phyloP scores from a whole-genome alignment of 2,797 vertebrate genomes.

The Loris lydekkerianus region DNA sequence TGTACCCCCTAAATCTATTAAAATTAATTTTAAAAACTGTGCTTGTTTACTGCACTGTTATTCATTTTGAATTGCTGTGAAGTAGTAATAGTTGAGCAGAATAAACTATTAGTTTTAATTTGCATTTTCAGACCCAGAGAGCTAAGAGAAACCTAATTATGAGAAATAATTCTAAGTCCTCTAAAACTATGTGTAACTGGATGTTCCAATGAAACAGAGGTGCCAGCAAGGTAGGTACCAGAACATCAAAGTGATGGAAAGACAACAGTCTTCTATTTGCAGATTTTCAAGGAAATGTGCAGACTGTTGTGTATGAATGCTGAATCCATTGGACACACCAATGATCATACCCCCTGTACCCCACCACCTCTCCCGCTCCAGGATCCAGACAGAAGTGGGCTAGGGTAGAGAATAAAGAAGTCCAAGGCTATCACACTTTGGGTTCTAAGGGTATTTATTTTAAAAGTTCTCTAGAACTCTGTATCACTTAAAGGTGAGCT shows the following conservation, averaged over 20 bases:
- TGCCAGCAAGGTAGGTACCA: not conserved
- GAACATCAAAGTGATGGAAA: not conserved
- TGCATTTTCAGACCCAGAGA: not conserved
- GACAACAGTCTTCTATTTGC: too few species aligned
- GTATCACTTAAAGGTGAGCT: not conserved
- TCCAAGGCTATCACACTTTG: too few species aligned
- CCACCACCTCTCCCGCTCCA: not conserved
- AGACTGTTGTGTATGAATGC: not conserved
- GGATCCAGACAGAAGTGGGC: not conserved
- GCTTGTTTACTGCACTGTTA: not conserved
- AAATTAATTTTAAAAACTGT: not conserved
- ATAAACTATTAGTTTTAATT: not conserved
- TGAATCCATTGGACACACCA: not conserved
- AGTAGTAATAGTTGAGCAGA: not conserved
- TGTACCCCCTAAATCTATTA: not conserved
- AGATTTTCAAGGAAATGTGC: not conserved
- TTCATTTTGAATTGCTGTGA: not conserved
- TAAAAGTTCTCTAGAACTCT: not conserved
- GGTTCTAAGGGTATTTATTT: not conserved
- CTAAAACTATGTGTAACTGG: not conserved
- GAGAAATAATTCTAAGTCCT: not conserved
- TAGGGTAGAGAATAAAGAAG: not conserved
- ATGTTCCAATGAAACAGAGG: not conserved
- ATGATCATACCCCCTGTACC: accelerated
- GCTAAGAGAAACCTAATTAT: not conserved